phyloP scores from a whole-genome alignment of 2,113 vertebrate species.

The Calypte anna region DNA sequence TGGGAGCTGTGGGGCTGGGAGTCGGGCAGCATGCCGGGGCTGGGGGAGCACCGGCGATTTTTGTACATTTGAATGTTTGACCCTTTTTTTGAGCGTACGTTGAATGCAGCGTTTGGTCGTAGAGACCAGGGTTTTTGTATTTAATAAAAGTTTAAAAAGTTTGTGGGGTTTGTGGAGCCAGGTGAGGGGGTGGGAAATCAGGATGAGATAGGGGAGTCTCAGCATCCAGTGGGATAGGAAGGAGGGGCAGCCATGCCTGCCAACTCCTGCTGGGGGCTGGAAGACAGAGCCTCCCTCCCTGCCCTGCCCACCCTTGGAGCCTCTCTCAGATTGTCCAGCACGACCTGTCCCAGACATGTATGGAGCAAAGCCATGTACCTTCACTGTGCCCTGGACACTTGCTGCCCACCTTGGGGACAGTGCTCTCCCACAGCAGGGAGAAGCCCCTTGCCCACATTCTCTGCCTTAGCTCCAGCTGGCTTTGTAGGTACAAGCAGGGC shows the following conservation, averaged over 20 bases:
- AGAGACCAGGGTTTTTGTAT: slow-evolving; percentile 72
- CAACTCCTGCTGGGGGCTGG: background rate
- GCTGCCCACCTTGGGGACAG: background rate
- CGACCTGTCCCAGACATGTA: background rate
- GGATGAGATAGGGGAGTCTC: background rate
- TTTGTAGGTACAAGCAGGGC: background rate
- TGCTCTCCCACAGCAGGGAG: background rate
- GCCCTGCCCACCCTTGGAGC: background rate
- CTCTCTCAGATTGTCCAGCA: background rate
- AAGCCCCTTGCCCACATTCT: background rate
- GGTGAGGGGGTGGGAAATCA: background rate
- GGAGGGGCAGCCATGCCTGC: background rate
- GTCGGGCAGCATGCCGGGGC: background rate
- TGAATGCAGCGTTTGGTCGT: slow-evolving; percentile 66
- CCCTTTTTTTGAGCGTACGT: slow-evolving; percentile 73
- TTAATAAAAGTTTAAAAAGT: slow-evolving; percentile 75
- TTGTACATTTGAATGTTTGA: slow-evolving; percentile 78
- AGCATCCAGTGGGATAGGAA: too few relatives aligned
- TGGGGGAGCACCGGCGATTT: slow-evolving; percentile 31
- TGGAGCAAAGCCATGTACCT: background rate
- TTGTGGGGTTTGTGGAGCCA: background rate
- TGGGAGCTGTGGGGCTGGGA: background rate
- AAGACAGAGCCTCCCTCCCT: background rate
- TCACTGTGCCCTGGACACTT: background rate
- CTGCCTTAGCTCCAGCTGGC: background rate